Conservation (phyloP, 1,140 invertebrate genomes). For the Nasonia vitripennis region DNA sequence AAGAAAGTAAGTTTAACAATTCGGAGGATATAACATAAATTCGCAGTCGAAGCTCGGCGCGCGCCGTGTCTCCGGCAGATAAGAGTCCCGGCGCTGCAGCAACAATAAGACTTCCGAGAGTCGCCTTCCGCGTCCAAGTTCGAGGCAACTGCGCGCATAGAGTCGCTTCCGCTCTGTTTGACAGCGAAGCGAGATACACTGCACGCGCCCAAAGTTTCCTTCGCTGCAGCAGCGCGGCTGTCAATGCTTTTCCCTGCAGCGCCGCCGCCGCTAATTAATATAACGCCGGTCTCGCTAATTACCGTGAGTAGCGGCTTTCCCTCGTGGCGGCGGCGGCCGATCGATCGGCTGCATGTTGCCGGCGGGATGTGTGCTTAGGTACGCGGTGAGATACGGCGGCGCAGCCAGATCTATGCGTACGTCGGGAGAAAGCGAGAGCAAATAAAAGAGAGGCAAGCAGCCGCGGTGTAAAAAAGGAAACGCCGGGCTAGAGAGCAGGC, state of each 20-base stretch:
- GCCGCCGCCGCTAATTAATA: slow-evolving; percentile 34
- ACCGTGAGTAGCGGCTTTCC: slow-evolving; percentile 9
- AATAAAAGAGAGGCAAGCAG: not conserved
- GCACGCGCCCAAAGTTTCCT: not conserved
- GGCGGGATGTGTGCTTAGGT: not conserved
- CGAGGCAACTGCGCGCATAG: not conserved
- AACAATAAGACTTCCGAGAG: slow-evolving; percentile 33
- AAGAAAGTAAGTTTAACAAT: slow-evolving; percentile 25
- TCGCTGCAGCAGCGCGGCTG: not conserved
- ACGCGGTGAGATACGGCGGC: too few relatives aligned
- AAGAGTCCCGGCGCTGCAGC: not conserved
- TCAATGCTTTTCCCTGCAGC: slow-evolving; percentile 9
- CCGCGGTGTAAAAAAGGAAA: not conserved
- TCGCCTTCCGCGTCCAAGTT: not conserved
- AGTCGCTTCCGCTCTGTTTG: not conserved
- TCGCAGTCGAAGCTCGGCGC: slow-evolving; percentile 18
- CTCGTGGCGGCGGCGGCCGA: not conserved
- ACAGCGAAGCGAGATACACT: not conserved
- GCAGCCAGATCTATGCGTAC: too few relatives aligned
- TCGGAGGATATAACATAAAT: slow-evolving; percentile 18
- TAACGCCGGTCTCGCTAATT: slow-evolving; percentile 37
- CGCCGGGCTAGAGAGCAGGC: not conserved
- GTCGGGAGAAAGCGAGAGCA: not conserved
- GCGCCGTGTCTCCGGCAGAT: not conserved
- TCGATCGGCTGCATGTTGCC: not conserved